Conservation (phyloP, 2,888 invertebrate species). For the Nephrocerus scutellatus region DNA sequence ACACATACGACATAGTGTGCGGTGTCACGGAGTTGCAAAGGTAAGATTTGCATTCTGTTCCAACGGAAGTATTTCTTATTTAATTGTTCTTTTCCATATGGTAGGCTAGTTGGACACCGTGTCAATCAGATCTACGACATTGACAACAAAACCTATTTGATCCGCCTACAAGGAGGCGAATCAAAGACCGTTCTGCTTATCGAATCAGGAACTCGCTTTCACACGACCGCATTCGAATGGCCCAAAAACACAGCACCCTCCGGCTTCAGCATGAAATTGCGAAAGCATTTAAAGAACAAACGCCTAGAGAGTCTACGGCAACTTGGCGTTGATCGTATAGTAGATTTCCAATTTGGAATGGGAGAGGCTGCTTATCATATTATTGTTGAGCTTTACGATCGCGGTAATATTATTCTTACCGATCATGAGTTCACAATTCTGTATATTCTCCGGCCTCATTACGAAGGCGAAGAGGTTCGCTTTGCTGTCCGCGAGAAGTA, state of each 20-base stretch:
- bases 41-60: conserved; percentile 49
- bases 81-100: conserved; percentile 22
- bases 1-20: conserved; percentile 87
- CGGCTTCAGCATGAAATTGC: conserved; percentile 95
- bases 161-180: conserved; percentile 76
- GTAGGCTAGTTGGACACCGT: conserved; percentile 79
- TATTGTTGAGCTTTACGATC: conserved; percentile 89
- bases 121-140: conserved; percentile 97
- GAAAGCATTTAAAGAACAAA: conserved; percentile 95
- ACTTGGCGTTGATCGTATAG: conserved; percentile 86
- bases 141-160: conserved; percentile 91
- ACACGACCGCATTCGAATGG: conserved; percentile 95
- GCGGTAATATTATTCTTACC: conserved; percentile 91
- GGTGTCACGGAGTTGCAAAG: conserved; percentile 79
- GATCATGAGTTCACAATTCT: conserved; percentile 85
- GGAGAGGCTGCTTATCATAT: conserved; percentile 92
- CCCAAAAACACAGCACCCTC: conserved; percentile 94
- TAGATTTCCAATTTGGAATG: conserved; percentile 91
- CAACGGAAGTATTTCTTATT: conserved; percentile 19
- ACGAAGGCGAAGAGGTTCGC: conserved; percentile 80
- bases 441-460: conserved; percentile 85
- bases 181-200: conserved; percentile 81
- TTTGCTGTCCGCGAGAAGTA: conserved; percentile 92
- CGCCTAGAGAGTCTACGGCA: conserved; percentile 79
- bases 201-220: conserved; percentile 91